These are phyloP conservation scores for Temnothorax nylanderi DNA, from an alignment of 1,140 invertebrate genomes.

Conservation along the genomic window DNA sequence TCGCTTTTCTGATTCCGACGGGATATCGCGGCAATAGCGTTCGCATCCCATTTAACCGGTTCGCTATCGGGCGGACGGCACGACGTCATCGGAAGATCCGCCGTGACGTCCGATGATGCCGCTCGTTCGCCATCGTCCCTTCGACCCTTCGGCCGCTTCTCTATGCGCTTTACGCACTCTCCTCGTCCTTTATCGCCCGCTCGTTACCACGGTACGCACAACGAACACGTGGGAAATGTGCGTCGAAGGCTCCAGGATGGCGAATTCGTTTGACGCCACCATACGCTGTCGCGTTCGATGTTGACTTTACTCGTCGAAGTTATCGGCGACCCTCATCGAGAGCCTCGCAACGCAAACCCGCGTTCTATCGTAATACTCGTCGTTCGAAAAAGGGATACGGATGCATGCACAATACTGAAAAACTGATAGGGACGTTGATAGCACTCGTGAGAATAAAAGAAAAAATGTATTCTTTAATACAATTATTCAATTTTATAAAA, in stretches of 20 bases:
- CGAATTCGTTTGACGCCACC: constrained; percentile 4
- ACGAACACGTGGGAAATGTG: constrained; percentile 15
- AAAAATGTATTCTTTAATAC: background rate
- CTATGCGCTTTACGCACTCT: constrained; percentile 16
- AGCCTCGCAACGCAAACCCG: constrained; percentile 18
- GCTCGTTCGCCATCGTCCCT: background rate
- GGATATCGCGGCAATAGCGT: constrained; percentile 2
- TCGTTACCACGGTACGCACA: constrained; percentile 16
- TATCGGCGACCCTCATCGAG: constrained; percentile 58
- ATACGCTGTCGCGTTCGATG: constrained; percentile 38
- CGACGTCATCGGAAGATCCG: constrained; percentile 28
- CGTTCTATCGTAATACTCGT: constrained; percentile 42
- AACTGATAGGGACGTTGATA: background rate
- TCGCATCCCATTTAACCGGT: constrained; percentile 38
- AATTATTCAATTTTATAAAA: background rate
- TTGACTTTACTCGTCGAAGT: constrained; percentile 40
- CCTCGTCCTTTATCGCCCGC: constrained; percentile 15
- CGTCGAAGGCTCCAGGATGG: background rate
- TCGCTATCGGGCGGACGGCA: constrained; percentile 15
- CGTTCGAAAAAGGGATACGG: constrained; percentile 32
- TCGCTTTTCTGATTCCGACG: background rate
- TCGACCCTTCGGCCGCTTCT: background rate
- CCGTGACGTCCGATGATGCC: constrained; percentile 5
- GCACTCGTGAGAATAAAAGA: background rate
- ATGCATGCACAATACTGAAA: background rate